Evolutionary conservation across 2,113 vertebrate species (phyloP).

Genomic region (Ammodramus savannarum): DNA sequence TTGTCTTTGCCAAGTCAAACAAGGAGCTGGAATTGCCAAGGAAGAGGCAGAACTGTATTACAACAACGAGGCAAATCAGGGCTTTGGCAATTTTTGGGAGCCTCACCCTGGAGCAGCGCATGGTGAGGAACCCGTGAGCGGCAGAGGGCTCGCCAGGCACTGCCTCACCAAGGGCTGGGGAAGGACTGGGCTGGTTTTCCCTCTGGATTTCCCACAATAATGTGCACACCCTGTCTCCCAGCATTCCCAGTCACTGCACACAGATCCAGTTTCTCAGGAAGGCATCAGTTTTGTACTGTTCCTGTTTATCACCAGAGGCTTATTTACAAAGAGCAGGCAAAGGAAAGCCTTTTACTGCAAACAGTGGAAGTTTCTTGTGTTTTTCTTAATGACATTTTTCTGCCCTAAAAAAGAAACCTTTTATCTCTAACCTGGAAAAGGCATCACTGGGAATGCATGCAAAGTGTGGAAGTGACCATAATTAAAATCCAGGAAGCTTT

Average conservation of each 20-base stretch:
- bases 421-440: not conserved
- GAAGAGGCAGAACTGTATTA: not conserved
- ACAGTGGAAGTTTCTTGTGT: not conserved
- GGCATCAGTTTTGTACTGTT: not conserved
- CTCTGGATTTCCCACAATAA: not conserved
- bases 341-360: not conserved
- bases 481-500: not conserved
- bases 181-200: not conserved
- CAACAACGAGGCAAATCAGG: not conserved
- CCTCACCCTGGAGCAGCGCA: not conserved
- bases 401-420: not conserved
- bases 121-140: not conserved
- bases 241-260: not conserved
- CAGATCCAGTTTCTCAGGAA: not conserved
- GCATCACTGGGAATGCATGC: not conserved
- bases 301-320: not conserved
- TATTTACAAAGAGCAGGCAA: not conserved
- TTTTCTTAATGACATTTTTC: not conserved
- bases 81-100: not conserved
- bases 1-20: not conserved
- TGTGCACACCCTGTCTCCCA: not conserved
- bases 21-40: not conserved
- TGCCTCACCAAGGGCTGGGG: not conserved
- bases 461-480: not conserved
- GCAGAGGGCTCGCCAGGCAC: rapidly evolving